Evolutionary conservation across 2,113 vertebrate genomes (phyloP), one percentile per base, ranked within the genome.

Genomic region (Coptodon bakossiorum): DNA sequence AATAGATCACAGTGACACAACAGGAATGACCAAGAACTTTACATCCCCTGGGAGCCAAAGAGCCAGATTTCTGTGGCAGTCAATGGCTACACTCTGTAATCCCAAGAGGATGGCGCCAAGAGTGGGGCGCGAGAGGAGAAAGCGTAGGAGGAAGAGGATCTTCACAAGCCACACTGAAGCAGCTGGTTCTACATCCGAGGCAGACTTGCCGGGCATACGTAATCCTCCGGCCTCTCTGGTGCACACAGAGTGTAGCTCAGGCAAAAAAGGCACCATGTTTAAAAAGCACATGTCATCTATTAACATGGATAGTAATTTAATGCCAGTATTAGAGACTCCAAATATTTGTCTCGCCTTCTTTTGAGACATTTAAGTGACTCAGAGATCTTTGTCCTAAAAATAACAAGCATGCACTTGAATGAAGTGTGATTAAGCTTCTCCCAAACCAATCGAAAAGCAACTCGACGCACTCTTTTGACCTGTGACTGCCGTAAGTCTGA

Each of bases 131-230:
- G 81, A 88, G 24, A 86, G 50, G 87, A 84, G 82, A 86, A 88
- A 68, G 92, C 48, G 85, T 90, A 87, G 94, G 92, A 93, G 92
- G 92, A 66, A 56, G 82, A 91, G 81, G 84, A 92, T 90, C 89
- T 93, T 92, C 91, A 82, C 84, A 85, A 86, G 80, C 48, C 52
- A 85, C 87, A 87, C 78, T 79, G 57, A 92, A 92, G 93, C 91
- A 92, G 93, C 92, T 92, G 86, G 11, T 86, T 86, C 68, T 93
- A 78, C 87, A 88, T 92, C 79, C 89, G 82, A 91, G 73, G 54
- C 54, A 87, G 61, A 86, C 80, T 80, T 50, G 68, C 68, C 53
- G 3, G 66, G 68, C 43, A 88, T 45, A 63, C 13, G 6, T 85
- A 53, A 79, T 81, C 73, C 53, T 53, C 73, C 9, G 19, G 14